Evolutionary conservation across 2,888 invertebrate genomes (phyloP).

Genomic region (Drosophila mayaguana): DNA sequence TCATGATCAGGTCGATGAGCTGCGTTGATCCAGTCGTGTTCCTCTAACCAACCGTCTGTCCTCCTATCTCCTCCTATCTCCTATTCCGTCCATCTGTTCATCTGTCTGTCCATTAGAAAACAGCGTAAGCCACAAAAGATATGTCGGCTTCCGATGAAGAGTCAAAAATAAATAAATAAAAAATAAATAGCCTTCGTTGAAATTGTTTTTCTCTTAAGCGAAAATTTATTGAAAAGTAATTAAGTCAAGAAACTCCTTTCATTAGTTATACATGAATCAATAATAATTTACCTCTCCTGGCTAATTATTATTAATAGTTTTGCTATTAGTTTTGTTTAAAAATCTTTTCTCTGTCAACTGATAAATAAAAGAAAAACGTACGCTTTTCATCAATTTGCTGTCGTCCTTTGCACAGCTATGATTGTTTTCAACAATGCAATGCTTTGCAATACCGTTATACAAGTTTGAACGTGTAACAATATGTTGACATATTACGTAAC

Average conservation of each 20-base stretch:
- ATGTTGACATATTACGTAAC: constrained; percentile 16
- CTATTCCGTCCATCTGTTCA: background rate
- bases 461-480: background rate
- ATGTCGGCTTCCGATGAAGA: too few species aligned
- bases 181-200: too few species aligned
- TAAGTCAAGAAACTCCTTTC: background rate
- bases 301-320: too few species aligned
- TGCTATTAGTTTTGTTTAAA: too few species aligned
- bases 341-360: too few species aligned
- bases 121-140: background rate
- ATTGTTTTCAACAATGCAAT: background rate
- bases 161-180: too few species aligned
- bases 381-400: background rate
- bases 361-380: background rate
- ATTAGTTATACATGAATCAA: background rate
- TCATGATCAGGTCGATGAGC: background rate
- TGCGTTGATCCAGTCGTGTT: too few species aligned
- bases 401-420: background rate
- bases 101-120: background rate
- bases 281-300: too few species aligned
- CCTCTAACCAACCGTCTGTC: background rate
- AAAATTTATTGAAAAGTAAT: background rate
- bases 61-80: background rate
- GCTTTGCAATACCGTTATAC: background rate
- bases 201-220: background rate